Evolutionary conservation across 2,113 vertebrate species (phyloP).

Genomic region (Bubo bubo): DNA sequence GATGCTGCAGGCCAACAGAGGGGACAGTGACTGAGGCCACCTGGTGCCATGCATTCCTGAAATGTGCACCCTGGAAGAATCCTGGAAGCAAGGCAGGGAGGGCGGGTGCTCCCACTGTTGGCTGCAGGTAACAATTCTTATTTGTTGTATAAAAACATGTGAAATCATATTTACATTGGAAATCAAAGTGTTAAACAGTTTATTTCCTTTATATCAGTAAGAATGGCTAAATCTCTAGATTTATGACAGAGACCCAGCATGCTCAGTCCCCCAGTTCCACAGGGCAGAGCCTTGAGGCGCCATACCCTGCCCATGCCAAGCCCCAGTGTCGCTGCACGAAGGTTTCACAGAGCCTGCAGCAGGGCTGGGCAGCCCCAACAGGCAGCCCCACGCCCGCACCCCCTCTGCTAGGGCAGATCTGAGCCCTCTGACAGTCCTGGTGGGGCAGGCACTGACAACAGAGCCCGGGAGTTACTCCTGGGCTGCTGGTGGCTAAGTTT

Average conservation of each 20-base stretch:
- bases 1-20: not conserved
- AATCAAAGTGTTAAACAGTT: not conserved
- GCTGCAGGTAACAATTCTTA: not conserved
- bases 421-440: not conserved
- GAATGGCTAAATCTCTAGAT: not conserved
- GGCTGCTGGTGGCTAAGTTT: too few species aligned
- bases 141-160: not conserved
- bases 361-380: not conserved
- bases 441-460: not conserved
- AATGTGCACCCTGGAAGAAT: fast-evolving
- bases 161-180: not conserved
- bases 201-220: not conserved
- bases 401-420: not conserved
- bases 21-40: not conserved
- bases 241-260: too few species aligned
- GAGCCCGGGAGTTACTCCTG: not conserved
- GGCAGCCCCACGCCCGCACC: not conserved
- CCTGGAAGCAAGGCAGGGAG: not conserved
- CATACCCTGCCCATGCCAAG: fast-evolving
- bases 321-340: too few species aligned
- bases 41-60: fast-evolving
- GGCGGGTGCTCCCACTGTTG: not conserved
- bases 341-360: not conserved
- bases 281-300: not conserved
- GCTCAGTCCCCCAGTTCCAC: not conserved